phyloP scores from a whole-genome alignment of 2,888 invertebrate species.

The Philonicus albiceps region DNA sequence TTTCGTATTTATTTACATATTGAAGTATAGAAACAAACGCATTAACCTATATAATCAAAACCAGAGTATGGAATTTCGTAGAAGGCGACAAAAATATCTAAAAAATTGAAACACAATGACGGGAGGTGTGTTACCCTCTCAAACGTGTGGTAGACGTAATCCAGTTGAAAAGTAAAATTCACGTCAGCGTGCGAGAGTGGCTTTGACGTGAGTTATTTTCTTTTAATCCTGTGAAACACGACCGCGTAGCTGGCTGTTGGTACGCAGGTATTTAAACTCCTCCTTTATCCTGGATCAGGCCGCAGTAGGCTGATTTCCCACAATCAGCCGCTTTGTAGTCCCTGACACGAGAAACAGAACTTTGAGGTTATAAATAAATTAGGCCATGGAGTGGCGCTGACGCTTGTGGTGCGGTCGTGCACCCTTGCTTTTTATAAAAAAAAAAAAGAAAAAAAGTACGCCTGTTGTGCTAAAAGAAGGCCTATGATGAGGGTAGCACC shows the following conservation, averaged over 20 bases:
- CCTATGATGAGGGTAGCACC: neutral
- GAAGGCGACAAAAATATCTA: neutral
- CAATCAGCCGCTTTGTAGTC: neutral
- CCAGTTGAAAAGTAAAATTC: neutral
- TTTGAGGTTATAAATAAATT: constrained; percentile 11
- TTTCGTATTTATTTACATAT: too few relatives aligned
- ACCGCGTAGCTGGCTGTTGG: neutral
- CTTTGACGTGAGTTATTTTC: neutral
- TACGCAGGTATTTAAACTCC: neutral
- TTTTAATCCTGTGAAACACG: neutral
- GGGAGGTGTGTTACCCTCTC: neutral
- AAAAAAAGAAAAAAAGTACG: neutral
- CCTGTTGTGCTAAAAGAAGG: neutral
- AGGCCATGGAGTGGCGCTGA: neutral
- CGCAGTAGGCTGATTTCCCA: neutral
- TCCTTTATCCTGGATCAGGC: neutral
- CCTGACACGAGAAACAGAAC: neutral
- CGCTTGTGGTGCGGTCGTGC: neutral
- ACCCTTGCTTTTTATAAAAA: neutral
- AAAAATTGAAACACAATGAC: neutral
- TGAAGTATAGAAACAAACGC: too few relatives aligned
- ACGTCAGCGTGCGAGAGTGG: neutral
- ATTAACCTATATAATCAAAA: neutral
- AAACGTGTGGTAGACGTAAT: neutral
- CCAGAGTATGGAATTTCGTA: neutral